Conservation (phyloP, 1,140 invertebrate genomes). For the Pseudobourletiella spinata region DNA sequence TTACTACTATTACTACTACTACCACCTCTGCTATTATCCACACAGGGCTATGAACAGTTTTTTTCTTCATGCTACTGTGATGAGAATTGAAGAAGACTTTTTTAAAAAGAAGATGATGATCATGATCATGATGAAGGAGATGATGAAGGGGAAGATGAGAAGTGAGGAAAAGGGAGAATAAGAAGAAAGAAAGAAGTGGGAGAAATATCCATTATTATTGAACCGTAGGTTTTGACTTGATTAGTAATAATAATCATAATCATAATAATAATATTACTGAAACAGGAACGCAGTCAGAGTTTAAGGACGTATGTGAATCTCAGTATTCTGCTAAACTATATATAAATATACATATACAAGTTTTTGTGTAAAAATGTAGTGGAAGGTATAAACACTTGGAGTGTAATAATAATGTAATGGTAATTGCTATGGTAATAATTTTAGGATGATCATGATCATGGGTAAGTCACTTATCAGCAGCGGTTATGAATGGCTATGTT, state of each 20-base stretch:
- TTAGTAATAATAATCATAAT: no score
- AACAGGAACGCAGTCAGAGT: slow-evolving; percentile 1
- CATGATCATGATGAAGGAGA: neutral
- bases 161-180: no score
- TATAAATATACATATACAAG: no score
- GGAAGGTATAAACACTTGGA: no score
- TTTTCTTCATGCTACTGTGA: slow-evolving; percentile 1
- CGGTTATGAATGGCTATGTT: no score
- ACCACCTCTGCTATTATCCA: neutral
- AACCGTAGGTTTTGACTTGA: neutral
- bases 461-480: no score
- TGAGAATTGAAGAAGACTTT: neutral
- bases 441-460: no score
- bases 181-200: neutral
- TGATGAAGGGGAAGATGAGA: neutral
- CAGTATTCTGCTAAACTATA: slow-evolving; percentile 5
- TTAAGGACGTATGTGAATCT: slow-evolving; percentile 3
- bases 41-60: neutral
- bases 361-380: no score
- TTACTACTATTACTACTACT: neutral
- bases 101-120: neutral
- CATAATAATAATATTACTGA: neutral
- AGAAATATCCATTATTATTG: no score
- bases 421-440: no score
- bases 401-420: no score